Conservation (phyloP, 2,888 invertebrate species). For the Andricus quercusramuli region DNA sequence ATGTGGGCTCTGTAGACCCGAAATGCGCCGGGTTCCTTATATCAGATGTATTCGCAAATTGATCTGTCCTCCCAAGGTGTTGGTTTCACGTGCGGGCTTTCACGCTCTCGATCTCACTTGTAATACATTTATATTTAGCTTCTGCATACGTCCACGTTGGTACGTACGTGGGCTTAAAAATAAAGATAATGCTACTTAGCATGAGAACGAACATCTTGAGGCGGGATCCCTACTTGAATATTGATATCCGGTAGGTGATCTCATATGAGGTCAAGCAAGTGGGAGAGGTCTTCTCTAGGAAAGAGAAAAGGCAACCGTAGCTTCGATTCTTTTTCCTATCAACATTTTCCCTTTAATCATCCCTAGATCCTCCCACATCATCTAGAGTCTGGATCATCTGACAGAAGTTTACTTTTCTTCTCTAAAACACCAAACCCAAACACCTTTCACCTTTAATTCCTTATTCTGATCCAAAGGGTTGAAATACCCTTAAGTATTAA, state of each 20-base stretch:
- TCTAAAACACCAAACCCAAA: no score
- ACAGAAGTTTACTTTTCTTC: no score
- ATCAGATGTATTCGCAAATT: background rate
- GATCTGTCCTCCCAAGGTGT: background rate
- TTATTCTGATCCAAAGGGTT: no score
- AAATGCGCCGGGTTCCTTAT: no score
- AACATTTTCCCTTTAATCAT: background rate
- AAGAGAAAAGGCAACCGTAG: background rate
- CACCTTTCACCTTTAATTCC: no score
- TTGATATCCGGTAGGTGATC: background rate
- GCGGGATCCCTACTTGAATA: background rate
- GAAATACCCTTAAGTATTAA: no score
- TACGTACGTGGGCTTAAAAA: conserved; percentile 5
- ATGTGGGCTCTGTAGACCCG: no score
- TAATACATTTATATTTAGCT: conserved; percentile 13
- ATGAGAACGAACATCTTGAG: background rate
- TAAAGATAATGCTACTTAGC: conserved; percentile 12
- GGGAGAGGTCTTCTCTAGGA: background rate
- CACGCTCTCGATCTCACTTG: background rate
- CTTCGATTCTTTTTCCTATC: background rate
- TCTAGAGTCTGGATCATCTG: no score
- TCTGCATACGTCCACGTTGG: background rate
- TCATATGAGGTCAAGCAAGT: background rate
- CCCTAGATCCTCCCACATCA: no score
- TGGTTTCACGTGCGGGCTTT: background rate